Conservation (phyloP, 2,113 vertebrate genomes). For the Cyprinodon variegatus region DNA sequence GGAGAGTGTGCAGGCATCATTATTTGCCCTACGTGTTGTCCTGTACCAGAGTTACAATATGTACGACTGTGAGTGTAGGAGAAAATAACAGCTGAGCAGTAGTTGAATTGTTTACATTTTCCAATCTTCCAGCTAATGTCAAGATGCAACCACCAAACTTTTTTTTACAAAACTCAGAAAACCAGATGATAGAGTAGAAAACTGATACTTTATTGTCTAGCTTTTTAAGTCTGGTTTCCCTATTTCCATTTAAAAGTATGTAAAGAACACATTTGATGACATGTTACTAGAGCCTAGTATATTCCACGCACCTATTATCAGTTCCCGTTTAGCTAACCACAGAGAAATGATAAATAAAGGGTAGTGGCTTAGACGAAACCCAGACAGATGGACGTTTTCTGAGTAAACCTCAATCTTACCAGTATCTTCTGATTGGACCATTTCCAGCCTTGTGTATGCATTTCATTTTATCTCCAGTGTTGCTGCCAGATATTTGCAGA, state of each 20-base stretch:
- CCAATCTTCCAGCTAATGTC: not conserved
- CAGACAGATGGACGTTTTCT: not conserved
- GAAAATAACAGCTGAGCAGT: no score
- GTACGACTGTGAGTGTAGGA: no score
- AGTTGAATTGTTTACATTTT: no score
- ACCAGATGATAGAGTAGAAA: not conserved
- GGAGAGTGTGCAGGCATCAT: no score
- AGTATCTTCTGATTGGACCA: not conserved
- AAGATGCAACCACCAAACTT: not conserved
- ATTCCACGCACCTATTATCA: not conserved
- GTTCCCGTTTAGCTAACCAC: not conserved
- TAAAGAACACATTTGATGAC: no score
- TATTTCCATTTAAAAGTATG: no score
- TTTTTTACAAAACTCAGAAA: not conserved
- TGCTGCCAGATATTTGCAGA: conserved; percentile 5
- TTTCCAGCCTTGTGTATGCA: not conserved
- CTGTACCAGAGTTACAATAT: no score
- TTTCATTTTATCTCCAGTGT: not conserved
- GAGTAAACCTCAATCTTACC: not conserved
- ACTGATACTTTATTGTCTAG: not conserved
- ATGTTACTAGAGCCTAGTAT: not conserved
- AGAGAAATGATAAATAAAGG: not conserved
- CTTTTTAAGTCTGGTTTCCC: no score
- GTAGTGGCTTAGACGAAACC: not conserved
- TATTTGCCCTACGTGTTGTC: no score